Conservation (phyloP, 2,113 vertebrate species). For the Tragulus kanchil region DNA sequence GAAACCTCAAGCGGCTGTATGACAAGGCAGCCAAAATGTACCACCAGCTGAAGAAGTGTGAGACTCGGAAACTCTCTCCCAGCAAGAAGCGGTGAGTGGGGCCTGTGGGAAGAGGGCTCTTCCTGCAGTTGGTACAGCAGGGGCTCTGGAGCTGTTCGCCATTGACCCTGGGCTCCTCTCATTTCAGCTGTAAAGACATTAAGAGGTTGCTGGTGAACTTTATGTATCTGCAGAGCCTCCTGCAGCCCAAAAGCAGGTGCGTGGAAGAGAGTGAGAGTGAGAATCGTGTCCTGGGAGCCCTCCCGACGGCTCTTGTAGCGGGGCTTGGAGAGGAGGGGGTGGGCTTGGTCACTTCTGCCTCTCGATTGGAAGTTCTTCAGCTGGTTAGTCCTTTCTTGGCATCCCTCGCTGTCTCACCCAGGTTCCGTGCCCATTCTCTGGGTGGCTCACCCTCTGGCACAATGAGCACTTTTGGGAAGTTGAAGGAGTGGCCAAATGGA, state of each 20-base stretch:
- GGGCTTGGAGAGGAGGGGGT: background rate
- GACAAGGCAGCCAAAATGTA: conserved; percentile 98
- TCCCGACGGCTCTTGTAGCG: background rate
- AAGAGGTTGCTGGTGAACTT: conserved; percentile 98
- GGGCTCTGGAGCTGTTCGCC: background rate
- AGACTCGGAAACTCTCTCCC: conserved; percentile 95
- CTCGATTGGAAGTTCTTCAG: background rate
- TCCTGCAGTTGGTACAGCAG: background rate
- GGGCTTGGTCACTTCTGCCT: background rate
- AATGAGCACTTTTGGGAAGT: background rate
- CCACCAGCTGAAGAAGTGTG: conserved; percentile 96
- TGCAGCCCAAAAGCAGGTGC: conserved; percentile 98
- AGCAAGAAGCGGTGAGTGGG: conserved; percentile 93
- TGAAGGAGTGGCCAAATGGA: background rate
- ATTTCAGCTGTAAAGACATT: conserved; percentile 95
- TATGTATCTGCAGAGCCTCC: conserved; percentile 97
- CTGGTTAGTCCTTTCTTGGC: background rate
- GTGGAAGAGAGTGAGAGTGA: background rate
- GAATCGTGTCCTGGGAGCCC: background rate
- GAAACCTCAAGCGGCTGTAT: conserved; percentile 97
- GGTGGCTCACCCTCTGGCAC: background rate
- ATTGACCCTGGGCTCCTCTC: conserved; percentile 4
- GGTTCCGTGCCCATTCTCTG: background rate
- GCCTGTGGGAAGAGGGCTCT: background rate
- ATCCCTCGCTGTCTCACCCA: background rate